Conservation (phyloP, 2,113 vertebrate species). For the Cygnus buccinator region DNA sequence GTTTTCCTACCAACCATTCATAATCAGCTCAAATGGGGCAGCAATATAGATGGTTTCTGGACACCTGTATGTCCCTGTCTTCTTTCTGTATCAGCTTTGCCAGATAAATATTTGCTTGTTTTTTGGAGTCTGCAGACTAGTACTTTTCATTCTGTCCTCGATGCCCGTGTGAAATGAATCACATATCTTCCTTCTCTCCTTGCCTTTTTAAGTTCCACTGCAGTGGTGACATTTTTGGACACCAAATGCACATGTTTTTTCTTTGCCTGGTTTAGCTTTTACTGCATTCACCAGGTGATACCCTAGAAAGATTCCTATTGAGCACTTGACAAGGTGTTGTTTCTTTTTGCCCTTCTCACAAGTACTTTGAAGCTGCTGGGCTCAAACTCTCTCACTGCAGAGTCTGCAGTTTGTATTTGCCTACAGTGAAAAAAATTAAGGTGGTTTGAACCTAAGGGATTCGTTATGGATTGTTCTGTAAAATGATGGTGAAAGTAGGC, state of each 20-base stretch:
- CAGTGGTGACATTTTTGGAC: not conserved
- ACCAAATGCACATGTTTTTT: not conserved
- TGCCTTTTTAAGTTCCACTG: not conserved
- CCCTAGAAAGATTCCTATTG: not conserved
- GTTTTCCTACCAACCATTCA: not conserved
- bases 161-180: accelerated
- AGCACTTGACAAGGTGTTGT: not conserved
- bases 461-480: not conserved
- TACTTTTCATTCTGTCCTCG: not conserved
- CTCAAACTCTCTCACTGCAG: not conserved
- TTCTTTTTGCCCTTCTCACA: not conserved
- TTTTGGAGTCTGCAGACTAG: not conserved
- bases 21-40: not conserved
- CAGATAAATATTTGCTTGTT: not conserved
- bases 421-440: not conserved
- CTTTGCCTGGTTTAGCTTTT: not conserved
- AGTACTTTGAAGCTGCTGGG: not conserved
- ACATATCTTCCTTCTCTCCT: not conserved
- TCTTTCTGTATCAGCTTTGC: not conserved
- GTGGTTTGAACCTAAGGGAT: not conserved
- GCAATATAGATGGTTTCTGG: not conserved
- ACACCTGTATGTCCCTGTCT: not conserved
- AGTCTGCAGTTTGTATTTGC: not conserved
- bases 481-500: not conserved
- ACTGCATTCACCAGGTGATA: not conserved